phyloP scores from a whole-genome alignment of 1,140 invertebrate genomes.

The Reticulitermes speratus region DNA sequence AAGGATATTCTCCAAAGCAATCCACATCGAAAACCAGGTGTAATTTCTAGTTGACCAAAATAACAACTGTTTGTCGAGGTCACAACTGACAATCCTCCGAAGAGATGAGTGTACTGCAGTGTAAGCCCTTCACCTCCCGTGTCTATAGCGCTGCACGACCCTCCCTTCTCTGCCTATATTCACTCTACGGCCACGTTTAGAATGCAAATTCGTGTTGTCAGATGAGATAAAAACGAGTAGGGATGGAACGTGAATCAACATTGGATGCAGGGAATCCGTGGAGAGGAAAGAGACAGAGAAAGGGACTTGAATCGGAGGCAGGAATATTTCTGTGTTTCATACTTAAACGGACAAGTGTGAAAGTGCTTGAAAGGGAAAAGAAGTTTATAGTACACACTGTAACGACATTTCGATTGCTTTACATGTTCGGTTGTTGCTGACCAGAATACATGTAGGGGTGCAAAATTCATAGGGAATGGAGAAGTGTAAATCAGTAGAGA shows the following conservation, averaged over 20 bases:
- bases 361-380: not conserved
- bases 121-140: not conserved
- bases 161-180: not conserved
- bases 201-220: constrained; percentile 18
- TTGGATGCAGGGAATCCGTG: not conserved
- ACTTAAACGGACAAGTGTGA: not conserved
- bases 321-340: too few species aligned
- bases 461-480: too few species aligned
- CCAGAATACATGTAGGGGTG: too few species aligned
- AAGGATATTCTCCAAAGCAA: too few species aligned
- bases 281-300: not conserved
- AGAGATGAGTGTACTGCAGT: not conserved
- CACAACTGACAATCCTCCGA: too few species aligned
- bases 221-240: not conserved
- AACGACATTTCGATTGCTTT: not conserved
- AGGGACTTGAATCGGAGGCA: too few species aligned
- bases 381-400: not conserved
- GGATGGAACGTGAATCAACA: constrained; percentile 2
- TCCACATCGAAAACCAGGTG: too few species aligned
- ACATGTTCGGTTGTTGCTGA: too few species aligned
- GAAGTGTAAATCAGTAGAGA: too few species aligned
- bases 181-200: not conserved
- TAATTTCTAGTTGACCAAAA: too few species aligned
- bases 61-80: too few species aligned
- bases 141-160: too few species aligned